phyloP scores from a whole-genome alignment of 2,888 invertebrate species.

The Synergus itoensis region DNA sequence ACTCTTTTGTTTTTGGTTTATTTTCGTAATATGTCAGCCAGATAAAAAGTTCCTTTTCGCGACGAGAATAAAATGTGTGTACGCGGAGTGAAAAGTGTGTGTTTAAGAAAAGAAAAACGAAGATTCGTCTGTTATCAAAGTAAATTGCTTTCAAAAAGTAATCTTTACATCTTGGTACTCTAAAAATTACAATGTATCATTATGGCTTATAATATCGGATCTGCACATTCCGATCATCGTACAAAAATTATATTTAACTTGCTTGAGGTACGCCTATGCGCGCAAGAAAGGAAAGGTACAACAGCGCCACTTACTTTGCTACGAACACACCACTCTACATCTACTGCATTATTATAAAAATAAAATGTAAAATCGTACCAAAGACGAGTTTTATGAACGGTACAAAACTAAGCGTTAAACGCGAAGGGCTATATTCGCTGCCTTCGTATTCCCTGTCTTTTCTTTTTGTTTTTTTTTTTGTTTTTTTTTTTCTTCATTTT shows the following conservation, averaged over 20 bases:
- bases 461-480: constrained; percentile 42
- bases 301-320: constrained; percentile 63
- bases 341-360: constrained; percentile 68
- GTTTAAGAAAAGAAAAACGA: constrained; percentile 15
- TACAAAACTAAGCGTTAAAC: constrained; percentile 42
- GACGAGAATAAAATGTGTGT: constrained; percentile 31
- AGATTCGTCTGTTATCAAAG: constrained; percentile 34
- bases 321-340: constrained; percentile 61
- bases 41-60: constrained; percentile 29
- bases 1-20: constrained; percentile 13
- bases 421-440: constrained; percentile 35
- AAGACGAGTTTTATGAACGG: constrained; percentile 63
- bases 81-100: constrained; percentile 37
- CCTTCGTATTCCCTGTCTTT: constrained; percentile 41
- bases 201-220: constrained; percentile 41
- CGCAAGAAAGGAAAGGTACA: constrained; percentile 54
- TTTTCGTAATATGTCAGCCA: constrained; percentile 28
- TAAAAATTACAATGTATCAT: constrained; percentile 40
- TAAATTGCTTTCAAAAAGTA: constrained; percentile 34
- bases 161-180: constrained; percentile 36
- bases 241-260: constrained; percentile 42
- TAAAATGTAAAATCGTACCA: constrained; percentile 77
- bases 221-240: constrained; percentile 41
- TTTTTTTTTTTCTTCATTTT: constrained; percentile 33
- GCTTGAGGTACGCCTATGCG: constrained; percentile 42